Percentiles rank a stretch among this genome's conserved stretches.
Evolutionary conservation across 1,140 invertebrate genomes (phyloP).

Genomic region (Ladona fulva): DNA sequence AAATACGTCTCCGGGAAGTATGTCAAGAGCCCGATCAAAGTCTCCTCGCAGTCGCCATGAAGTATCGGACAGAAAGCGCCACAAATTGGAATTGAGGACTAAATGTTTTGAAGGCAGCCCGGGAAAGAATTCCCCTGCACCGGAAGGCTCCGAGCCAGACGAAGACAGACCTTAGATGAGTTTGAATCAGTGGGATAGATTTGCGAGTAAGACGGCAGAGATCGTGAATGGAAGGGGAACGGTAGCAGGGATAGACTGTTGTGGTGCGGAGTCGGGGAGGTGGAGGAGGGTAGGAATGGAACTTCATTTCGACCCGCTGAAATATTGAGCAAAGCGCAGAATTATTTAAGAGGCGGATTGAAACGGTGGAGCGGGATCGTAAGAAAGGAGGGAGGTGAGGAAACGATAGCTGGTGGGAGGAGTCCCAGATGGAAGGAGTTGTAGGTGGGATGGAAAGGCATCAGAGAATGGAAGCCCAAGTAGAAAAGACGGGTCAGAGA

Average conservation of each 20-base stretch:
- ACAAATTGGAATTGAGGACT: no score
- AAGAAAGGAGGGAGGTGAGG: not conserved
- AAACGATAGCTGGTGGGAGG: not conserved
- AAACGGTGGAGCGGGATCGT: not conserved
- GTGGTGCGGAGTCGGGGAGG: not conserved
- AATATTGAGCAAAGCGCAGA: not conserved
- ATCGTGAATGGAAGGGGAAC: not conserved
- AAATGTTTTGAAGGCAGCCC: no score
- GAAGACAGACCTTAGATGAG: no score
- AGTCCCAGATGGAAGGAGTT: not conserved
- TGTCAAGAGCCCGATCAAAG: no score
- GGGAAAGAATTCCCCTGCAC: no score
- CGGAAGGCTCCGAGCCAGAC: no score
- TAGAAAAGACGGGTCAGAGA: no score
- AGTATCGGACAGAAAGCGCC: no score
- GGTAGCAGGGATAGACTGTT: not conserved
- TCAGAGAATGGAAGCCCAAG: not conserved
- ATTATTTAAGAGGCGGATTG: not conserved
- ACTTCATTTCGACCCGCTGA: not conserved
- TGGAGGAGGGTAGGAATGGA: not conserved
- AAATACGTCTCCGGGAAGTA: no score
- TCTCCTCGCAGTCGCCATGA: no score
- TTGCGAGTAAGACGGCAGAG: not conserved
- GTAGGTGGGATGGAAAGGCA: not conserved
- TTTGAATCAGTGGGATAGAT: not conserved